Evolutionary conservation across 2,888 invertebrate genomes (phyloP).

Genomic region (Tetragnatha montana): DNA sequence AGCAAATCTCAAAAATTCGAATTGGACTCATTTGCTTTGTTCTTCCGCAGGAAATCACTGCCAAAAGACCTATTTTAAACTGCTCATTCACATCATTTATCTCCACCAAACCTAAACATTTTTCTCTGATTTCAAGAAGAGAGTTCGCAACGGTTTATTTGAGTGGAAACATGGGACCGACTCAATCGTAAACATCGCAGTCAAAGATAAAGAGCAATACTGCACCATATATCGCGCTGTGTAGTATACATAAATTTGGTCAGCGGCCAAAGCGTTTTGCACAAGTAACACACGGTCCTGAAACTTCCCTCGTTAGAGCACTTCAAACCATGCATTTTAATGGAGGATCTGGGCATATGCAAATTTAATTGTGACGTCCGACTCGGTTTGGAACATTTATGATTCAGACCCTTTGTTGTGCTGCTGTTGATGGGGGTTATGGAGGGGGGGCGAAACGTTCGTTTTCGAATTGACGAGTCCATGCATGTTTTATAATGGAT

Average conservation of each 20-base stretch:
- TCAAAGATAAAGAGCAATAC: background rate
- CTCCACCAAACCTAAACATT: background rate
- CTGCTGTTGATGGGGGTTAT: too few species aligned
- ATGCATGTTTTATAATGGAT: too few species aligned
- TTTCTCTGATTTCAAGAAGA: background rate
- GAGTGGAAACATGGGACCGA: background rate
- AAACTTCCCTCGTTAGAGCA: background rate
- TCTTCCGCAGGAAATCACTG: too few species aligned
- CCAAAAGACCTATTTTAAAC: too few species aligned
- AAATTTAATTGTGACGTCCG: background rate
- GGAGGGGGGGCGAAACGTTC: too few species aligned
- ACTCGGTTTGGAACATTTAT: background rate
- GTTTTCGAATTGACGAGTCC: too few species aligned
- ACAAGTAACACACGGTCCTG: background rate
- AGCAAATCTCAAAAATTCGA: background rate
- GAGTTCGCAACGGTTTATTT: too few species aligned
- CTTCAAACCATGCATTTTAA: background rate
- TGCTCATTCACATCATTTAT: background rate
- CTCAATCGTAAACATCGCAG: background rate
- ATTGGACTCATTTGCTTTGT: too few species aligned
- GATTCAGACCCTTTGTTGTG: background rate
- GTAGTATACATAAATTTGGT: background rate
- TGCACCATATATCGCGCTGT: background rate
- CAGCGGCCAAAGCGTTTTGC: background rate
- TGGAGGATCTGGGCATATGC: background rate